Base-by-base conservation (phyloP, 2,797 vertebrate genomes). In the Erpetoichthys calabaricus region DNA sequence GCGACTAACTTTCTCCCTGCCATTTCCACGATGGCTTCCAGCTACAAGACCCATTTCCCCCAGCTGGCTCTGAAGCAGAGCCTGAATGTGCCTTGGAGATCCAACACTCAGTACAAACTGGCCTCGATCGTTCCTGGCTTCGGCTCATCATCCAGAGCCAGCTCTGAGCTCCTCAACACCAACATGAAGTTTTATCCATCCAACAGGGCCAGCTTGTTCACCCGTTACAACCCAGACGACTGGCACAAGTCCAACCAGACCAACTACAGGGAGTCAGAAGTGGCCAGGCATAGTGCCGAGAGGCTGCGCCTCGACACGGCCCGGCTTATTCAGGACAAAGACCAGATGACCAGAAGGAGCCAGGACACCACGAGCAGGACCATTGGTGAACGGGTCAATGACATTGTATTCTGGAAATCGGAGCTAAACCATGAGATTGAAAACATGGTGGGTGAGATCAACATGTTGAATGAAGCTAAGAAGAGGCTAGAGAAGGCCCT, bases 401-500 rank as follows among this genome's bases (percentile, higher is more conserved):
- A 97, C 65, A 91, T 94, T 1, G 72, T 73, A 7, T 99, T 94
- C 75, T 98, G 94, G 96, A 91, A 74, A 71, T 85, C 89, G 0
- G 92, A 97, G 80, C 83, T 98, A 61, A 79, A 65, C 66, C 84
- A 85, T n/a, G 94, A 99, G 76, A 81, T 89, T 4, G 89, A 93
- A 62, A 88, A 85, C 75, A 89, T 97, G 84, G 86, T 92, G 56
- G 88, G 79, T 1, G 96, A 98, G 77, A 96, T 85, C 53, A 86
- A 85, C 0, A 76, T 82, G 0, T 83, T 95, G 42, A 73, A 61
- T 0, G 91, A 92, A 44, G 63, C 87, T 59, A 96, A 91, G 74
- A 85, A 79, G 61, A 80, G 85, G 60, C 70, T 98, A 70, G 94
- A 97, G 64, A 89, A 91, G 71, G 88, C 90, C 10, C 60, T 99